Percentiles rank a stretch among this genome's conserved stretches.
Conservation (phyloP, 2,888 invertebrate species). For the Pyrrhosoma nymphula region DNA sequence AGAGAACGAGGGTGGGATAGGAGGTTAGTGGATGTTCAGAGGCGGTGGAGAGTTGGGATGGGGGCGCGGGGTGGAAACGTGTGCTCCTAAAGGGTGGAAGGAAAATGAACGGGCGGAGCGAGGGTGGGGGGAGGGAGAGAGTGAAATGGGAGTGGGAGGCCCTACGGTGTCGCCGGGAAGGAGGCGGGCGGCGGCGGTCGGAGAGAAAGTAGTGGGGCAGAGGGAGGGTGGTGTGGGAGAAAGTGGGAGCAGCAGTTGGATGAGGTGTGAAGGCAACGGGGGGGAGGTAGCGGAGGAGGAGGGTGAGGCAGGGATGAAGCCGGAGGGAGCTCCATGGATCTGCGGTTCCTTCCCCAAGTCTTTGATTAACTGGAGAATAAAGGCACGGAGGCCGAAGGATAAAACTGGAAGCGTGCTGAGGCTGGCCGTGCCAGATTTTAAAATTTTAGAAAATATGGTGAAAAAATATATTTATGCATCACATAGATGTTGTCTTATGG, state of each 20-base stretch:
- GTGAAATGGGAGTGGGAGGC: not conserved
- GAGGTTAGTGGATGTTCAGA: not conserved
- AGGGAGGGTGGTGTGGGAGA: not conserved
- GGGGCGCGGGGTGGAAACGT: not conserved
- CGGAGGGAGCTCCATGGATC: not conserved
- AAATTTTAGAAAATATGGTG: too few species aligned
- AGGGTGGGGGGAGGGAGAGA: slow-evolving; percentile 19
- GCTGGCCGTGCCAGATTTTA: too few species aligned
- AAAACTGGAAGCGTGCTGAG: too few species aligned
- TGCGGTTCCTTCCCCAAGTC: not conserved
- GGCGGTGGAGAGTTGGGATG: too few species aligned
- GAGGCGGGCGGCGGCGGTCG: not conserved
- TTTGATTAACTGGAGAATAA: not conserved
- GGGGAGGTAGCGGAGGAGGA: not conserved
- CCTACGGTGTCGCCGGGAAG: not conserved
- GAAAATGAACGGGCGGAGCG: not conserved
- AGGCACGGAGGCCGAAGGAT: too few species aligned
- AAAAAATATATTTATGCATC: too few species aligned
- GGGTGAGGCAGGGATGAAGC: not conserved
- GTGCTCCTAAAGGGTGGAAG: not conserved
- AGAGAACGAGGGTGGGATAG: not conserved
- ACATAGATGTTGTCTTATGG: too few species aligned
- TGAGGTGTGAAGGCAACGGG: not conserved
- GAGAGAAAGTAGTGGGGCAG: not conserved
- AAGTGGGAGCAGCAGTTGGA: not conserved